These are phyloP conservation scores for Bombyx mandarina DNA, from an alignment of 1,140 invertebrate genomes.

Conservation along the genomic window DNA sequence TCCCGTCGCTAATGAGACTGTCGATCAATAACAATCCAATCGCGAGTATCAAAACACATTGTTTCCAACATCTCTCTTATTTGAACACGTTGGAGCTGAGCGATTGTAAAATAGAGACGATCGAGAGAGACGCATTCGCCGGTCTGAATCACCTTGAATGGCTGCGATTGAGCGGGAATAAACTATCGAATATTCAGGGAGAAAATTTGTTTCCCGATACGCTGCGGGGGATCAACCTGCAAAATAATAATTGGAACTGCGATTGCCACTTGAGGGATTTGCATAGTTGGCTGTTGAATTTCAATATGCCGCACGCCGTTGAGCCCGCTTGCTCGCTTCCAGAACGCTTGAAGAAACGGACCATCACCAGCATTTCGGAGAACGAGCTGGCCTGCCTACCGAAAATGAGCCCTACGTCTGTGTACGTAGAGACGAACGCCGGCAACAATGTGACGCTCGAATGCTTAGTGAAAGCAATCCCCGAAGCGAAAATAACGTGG, in stretches of 20 bases:
- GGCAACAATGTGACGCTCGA: constrained; percentile 84
- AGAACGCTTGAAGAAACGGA: constrained; percentile 74
- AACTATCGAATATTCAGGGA: constrained; percentile 79
- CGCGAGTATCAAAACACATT: constrained; percentile 76
- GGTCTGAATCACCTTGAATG: constrained; percentile 86
- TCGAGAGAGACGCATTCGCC: constrained; percentile 86
- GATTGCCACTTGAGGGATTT: constrained; percentile 85
- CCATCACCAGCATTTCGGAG: constrained; percentile 78
- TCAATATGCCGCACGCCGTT: constrained; percentile 79
- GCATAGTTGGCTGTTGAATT: constrained; percentile 82
- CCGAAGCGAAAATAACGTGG: constrained; percentile 85
- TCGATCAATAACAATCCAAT: constrained; percentile 87
- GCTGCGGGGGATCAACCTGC: constrained; percentile 83
- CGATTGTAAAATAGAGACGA: constrained; percentile 80
- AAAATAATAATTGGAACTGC: constrained; percentile 91
- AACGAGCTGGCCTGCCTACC: constrained; percentile 88
- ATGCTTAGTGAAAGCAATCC: constrained; percentile 84
- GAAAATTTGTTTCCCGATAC: constrained; percentile 78
- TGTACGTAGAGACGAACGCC: constrained; percentile 82
- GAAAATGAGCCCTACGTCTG: constrained; percentile 78
- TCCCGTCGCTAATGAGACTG: constrained; percentile 85
- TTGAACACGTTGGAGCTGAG: constrained; percentile 87
- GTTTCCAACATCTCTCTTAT: constrained; percentile 82
- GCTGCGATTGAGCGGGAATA: constrained; percentile 87
- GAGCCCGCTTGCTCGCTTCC: constrained; percentile 85